A percentile compares a stretch with the other conserved stretches of the same genome.
Conservation (phyloP, 2,797 vertebrate genomes). For the Ctenopoma kingsleyae region DNA sequence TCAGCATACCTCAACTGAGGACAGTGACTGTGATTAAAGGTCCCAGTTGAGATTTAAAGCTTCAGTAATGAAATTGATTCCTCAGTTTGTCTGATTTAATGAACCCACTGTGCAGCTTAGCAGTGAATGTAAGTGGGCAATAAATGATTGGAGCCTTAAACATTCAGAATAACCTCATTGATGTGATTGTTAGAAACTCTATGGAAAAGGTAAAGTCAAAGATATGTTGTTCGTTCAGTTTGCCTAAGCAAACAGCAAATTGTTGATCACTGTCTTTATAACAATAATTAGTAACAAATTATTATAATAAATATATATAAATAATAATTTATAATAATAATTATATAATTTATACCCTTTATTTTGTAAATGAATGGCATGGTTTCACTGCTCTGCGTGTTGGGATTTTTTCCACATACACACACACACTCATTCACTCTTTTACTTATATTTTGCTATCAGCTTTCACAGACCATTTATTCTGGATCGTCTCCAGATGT, state of each 20-base stretch:
- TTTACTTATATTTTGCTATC: conserved; percentile 36
- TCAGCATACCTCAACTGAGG: conserved; percentile 1
- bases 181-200: too few relatives aligned
- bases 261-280: conserved; percentile 15
- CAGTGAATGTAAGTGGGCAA: conserved; percentile 7
- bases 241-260: too few relatives aligned
- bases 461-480: conserved; percentile 51
- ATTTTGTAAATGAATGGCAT: conserved; percentile 3
- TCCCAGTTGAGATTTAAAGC: conserved; percentile 33
- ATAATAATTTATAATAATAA: too few relatives aligned
- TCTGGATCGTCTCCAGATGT: conserved; percentile 35
- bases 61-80: conserved; percentile 28
- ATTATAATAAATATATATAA: conserved; percentile 45
- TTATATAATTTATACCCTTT: conserved; percentile 24
- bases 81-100: conserved; percentile 35
- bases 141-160: conserved; percentile 5
- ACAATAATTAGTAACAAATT: conserved; percentile 26
- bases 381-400: conserved; percentile 6
- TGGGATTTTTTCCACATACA: conserved; percentile 5
- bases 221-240: too few relatives aligned
- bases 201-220: too few relatives aligned
- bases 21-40: conserved; percentile 26
- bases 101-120: conserved; percentile 22
- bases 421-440: conserved; percentile 23
- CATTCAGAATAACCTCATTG: background rate